Percentiles rank a stretch among this genome's conserved stretches.
These are phyloP conservation scores for Pygocentrus nattereri DNA, from an alignment of 2,797 vertebrate genomes.

Conservation along the genomic window DNA sequence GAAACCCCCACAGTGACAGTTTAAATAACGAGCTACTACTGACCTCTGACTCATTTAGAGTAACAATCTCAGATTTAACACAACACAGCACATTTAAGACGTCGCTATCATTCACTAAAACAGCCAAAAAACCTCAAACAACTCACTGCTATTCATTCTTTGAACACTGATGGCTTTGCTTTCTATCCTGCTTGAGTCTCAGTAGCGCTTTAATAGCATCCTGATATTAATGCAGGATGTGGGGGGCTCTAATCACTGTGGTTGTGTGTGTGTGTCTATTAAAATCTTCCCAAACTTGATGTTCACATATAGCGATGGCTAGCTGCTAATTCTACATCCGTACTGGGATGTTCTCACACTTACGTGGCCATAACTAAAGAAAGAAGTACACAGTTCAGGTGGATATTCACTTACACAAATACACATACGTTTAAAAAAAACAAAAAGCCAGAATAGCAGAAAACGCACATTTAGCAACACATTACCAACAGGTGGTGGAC, in stretches of 20 bases:
- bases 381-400: not conserved
- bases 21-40: not conserved
- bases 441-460: not conserved
- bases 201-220: not conserved
- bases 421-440: not conserved
- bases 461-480: not conserved
- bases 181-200: not conserved
- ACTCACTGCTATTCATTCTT: not conserved
- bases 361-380: not conserved
- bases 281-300: not conserved
- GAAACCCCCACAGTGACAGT: conserved; percentile 1
- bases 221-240: not conserved
- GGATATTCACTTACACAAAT: not conserved
- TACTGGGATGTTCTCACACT: not conserved
- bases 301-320: not conserved
- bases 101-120: conserved; percentile 6
- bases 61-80: conserved; percentile 8
- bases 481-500: not conserved
- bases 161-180: not conserved
- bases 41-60: not conserved
- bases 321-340: not conserved
- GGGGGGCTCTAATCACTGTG: not conserved
- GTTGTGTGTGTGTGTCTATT: no score
- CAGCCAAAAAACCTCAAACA: not conserved
- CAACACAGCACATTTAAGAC: conserved; percentile 30